phyloP scores from a whole-genome alignment of 2,113 vertebrate species.

The Hoplias malabaricus region DNA sequence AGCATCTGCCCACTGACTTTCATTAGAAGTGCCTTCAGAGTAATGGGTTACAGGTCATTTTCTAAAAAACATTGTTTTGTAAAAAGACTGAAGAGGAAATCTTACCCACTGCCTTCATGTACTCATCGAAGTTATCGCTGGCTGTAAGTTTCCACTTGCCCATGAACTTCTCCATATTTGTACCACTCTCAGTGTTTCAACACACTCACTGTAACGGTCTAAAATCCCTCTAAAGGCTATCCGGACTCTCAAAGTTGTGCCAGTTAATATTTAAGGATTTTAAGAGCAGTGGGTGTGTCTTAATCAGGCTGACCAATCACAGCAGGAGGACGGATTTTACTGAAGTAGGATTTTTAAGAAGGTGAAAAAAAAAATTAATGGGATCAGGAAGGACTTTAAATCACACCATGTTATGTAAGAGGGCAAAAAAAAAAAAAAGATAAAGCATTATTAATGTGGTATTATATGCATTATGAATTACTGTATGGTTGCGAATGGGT shows the following conservation, averaged over 20 bases:
- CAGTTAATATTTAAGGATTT: background rate
- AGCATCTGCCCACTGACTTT: too few relatives aligned
- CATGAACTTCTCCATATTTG: constrained; percentile 73
- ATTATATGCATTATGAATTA: background rate
- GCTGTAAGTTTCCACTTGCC: constrained; percentile 79
- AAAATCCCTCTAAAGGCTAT: too few relatives aligned
- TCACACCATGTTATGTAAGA: background rate
- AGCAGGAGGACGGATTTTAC: background rate
- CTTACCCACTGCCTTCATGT: constrained; percentile 82
- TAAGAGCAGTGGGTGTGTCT: background rate
- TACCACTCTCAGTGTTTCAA: background rate
- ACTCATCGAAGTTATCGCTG: constrained; percentile 80
- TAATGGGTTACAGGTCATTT: too few relatives aligned
- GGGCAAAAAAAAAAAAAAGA: background rate
- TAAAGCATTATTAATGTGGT: background rate
- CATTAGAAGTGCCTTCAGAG: too few relatives aligned
- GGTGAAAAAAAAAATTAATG: background rate
- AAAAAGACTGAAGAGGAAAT: too few relatives aligned
- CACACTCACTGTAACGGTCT: background rate
- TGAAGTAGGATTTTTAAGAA: background rate
- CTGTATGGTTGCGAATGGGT: background rate
- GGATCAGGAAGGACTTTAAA: background rate
- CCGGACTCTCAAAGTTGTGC: background rate
- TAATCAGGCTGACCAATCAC: background rate
- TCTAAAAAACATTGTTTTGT: too few relatives aligned